These are phyloP conservation scores for Euwallacea fornicatus DNA, from an alignment of 1,140 invertebrate species.

Conservation along the genomic window DNA sequence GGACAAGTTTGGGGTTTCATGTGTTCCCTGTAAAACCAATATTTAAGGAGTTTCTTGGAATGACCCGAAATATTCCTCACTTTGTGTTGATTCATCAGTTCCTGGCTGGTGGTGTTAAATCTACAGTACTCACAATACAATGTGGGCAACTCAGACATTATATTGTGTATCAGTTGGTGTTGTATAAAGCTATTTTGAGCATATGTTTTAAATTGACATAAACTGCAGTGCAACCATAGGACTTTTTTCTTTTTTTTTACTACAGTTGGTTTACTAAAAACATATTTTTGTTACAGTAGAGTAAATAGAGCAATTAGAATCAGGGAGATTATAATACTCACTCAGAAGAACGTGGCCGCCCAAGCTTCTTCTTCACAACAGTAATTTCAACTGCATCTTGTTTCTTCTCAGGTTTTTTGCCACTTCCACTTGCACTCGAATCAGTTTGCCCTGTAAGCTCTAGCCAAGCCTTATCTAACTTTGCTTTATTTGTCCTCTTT, in stretches of 20 bases:
- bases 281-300: background rate
- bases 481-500: slow-evolving; percentile 22
- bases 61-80: background rate
- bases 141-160: slow-evolving; percentile 6
- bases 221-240: slow-evolving; percentile 3
- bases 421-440: background rate
- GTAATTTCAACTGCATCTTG: background rate
- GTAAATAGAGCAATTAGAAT: no score
- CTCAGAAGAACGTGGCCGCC: slow-evolving; percentile 5
- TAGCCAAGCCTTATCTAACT: slow-evolving; percentile 30
- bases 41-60: background rate
- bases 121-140: slow-evolving; percentile 14
- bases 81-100: slow-evolving; percentile 21
- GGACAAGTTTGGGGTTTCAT: background rate
- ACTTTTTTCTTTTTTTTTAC: slow-evolving; percentile 9
- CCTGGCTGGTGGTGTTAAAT: slow-evolving; percentile 10
- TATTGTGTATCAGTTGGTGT: slow-evolving; percentile 19
- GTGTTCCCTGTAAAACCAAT: slow-evolving; percentile 19
- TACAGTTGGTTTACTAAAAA: background rate
- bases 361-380: slow-evolving; percentile 11
- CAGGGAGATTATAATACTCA: no score
- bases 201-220: slow-evolving; percentile 24
- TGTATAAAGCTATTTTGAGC: slow-evolving; percentile 24
- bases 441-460: slow-evolving; percentile 17
- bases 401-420: background rate